A percentile compares a stretch with the other conserved stretches of the same genome.
phyloP scores from a whole-genome alignment of 2,888 invertebrate genomes.

The Anodontia alba region DNA sequence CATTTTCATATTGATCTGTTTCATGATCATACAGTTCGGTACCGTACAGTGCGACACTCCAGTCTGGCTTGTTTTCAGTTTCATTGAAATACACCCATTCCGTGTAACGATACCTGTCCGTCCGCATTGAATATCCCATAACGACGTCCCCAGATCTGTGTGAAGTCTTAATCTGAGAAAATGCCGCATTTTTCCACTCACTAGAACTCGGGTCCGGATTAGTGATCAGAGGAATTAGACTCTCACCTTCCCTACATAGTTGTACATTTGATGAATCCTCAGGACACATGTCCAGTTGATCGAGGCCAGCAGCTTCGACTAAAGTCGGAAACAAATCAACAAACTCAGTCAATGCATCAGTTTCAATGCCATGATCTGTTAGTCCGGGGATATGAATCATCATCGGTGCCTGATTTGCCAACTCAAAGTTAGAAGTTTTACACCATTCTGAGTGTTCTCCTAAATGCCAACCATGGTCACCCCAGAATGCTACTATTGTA shows the following conservation, averaged over 20 bases:
- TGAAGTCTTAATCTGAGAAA: background rate
- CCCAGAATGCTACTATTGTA: conserved; percentile 54
- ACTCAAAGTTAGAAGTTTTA: conserved; percentile 68
- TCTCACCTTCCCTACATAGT: conserved; percentile 66
- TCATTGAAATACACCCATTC: conserved; percentile 65
- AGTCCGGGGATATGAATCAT: conserved; percentile 65
- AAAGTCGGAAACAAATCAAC: conserved; percentile 73
- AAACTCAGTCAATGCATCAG: conserved; percentile 61
- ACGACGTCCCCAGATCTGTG: background rate
- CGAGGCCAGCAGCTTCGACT: conserved; percentile 64
- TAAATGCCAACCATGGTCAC: background rate
- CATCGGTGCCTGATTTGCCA: conserved; percentile 71
- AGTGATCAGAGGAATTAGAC: conserved; percentile 61
- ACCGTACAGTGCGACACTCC: conserved; percentile 35
- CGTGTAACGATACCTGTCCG: conserved; percentile 66
- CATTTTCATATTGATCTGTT: conserved; percentile 89
- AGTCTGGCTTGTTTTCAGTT: conserved; percentile 51
- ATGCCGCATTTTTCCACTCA: conserved; percentile 26
- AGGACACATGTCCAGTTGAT: conserved; percentile 49
- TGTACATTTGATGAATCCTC: conserved; percentile 37
- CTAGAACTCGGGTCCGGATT: conserved; percentile 11
- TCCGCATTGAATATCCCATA: conserved; percentile 39
- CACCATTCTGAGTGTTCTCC: background rate
- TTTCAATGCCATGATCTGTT: conserved; percentile 51
- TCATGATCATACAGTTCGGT: conserved; percentile 85